Evolutionary conservation across 2,888 invertebrate species (phyloP), one percentile per base, ranked within the genome.

Genomic region (Dascillus cervinus): DNA sequence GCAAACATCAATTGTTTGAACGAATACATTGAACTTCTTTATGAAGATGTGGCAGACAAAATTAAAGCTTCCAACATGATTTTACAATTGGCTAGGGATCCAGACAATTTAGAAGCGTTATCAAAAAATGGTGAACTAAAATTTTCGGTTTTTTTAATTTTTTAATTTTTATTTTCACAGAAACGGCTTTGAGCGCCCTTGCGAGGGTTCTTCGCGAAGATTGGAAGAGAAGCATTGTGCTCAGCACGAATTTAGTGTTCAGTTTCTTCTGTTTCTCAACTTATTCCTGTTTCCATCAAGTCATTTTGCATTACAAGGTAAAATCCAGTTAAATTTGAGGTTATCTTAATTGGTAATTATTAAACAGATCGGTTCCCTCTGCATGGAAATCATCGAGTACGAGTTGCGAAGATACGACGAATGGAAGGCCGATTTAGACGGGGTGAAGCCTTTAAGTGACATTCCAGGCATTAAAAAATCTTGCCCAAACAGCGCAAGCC

Each of bases 241-340:
- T 98, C 36, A 91, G 94, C 50, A 95, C 92, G 49, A 95, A 95
- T 65, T 89, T 98, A 57, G 85, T 95, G 44, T 91, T 92, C 62
- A 88, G 91, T 53, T 97, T 97, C 69, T 92, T 94, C 63, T 96
- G 94, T 61, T 94, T 98, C 61, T 96, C 97, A 6, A 87, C 88
- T 21, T 97, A 94, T 60, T 82, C 86, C 52, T 86, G 89, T 56
- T 97, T 97, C 68, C 97, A 98, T 64, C 79, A 84, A 27, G 83
- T 95, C 22, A 86, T 98, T 42, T 77, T 92, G 28, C 92, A 95
- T 62, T 94, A 95, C 62, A 95, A 97, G 74, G 86, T 84, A 58
- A 60, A 62, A 47, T 22, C 13, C 6, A 6, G 12, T 21, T 24
- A 13, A 9, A n/a, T 15, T 17, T 17, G 17, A 6, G 17, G 17